Evolutionary conservation across 2,888 invertebrate species (phyloP).

Genomic region (Agriotes lineatus): DNA sequence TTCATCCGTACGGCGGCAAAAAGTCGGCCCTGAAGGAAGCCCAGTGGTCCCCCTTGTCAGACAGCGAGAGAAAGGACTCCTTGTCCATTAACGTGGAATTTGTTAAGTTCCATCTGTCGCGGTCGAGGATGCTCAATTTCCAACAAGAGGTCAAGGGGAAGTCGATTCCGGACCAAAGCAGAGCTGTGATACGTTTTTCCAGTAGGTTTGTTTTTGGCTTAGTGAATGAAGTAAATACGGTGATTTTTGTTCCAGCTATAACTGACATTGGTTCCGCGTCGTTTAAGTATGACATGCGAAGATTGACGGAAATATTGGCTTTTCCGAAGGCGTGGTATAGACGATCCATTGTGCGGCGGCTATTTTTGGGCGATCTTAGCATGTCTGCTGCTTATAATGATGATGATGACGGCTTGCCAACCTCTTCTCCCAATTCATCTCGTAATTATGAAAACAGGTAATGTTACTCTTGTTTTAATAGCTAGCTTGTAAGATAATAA

Average conservation of each 20-base stretch:
- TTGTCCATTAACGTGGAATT: constrained; percentile 97
- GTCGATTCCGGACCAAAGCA: constrained; percentile 74
- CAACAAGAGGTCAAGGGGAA: constrained; percentile 70
- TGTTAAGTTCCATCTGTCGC: constrained; percentile 93
- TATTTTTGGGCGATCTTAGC: constrained; percentile 94
- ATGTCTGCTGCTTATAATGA: constrained; percentile 64
- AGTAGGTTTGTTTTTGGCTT: constrained; percentile 72
- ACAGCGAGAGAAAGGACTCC: constrained; percentile 94
- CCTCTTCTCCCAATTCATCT: constrained; percentile 42
- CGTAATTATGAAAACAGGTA: constrained; percentile 44
- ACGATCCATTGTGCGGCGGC: constrained; percentile 89
- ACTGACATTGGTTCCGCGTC: constrained; percentile 96
- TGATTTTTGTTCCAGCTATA: constrained; percentile 74
- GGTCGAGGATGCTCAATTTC: constrained; percentile 90
- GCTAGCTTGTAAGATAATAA: no score
- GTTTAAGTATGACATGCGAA: constrained; percentile 98
- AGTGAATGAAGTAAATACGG: not conserved
- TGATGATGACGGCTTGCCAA: constrained; percentile 54
- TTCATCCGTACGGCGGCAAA: constrained; percentile 96
- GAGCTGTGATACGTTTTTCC: constrained; percentile 92
- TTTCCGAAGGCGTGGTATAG: constrained; percentile 99
- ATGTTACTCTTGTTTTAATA: no score
- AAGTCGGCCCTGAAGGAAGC: constrained; percentile 84
- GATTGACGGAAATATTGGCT: constrained; percentile 95
- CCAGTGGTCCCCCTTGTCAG: constrained; percentile 88